Evolutionary conservation across 2,113 vertebrate genomes (phyloP).

Genomic region (Lepus americanus): DNA sequence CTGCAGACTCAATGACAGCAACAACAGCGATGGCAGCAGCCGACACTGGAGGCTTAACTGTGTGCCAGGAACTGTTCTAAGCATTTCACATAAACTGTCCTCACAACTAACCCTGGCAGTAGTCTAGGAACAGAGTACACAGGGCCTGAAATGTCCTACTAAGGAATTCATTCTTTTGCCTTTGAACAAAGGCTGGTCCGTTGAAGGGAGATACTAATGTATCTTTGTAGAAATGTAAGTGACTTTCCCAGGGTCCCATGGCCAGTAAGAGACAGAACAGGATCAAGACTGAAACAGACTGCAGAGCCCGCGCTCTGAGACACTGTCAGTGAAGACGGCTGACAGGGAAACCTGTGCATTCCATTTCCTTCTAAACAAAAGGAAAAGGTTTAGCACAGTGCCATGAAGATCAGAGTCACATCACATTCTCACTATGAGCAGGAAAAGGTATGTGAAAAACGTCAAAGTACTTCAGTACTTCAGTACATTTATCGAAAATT

Average conservation of each 20-base stretch:
- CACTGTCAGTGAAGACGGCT: not conserved
- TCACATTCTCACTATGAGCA: not conserved
- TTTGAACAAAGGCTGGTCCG: no score
- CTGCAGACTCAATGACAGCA: not conserved
- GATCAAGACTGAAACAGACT: not conserved
- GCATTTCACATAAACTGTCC: not conserved
- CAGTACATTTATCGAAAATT: not conserved
- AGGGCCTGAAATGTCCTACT: no score
- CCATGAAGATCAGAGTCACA: not conserved
- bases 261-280: not conserved
- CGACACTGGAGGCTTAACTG: not conserved
- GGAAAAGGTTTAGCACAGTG: not conserved
- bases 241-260: not conserved
- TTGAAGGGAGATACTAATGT: not conserved
- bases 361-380: conserved; percentile 28
- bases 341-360: not conserved
- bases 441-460: not conserved
- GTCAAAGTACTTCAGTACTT: not conserved
- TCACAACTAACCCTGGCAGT: not conserved
- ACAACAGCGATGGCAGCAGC: not conserved
- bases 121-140: no score
- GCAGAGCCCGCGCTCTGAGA: not conserved
- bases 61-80: not conserved
- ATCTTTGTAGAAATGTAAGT: not conserved
- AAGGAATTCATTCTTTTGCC: no score